Evolutionary conservation across 1,140 invertebrate genomes (phyloP).

Genomic region (Drosophila auraria): DNA sequence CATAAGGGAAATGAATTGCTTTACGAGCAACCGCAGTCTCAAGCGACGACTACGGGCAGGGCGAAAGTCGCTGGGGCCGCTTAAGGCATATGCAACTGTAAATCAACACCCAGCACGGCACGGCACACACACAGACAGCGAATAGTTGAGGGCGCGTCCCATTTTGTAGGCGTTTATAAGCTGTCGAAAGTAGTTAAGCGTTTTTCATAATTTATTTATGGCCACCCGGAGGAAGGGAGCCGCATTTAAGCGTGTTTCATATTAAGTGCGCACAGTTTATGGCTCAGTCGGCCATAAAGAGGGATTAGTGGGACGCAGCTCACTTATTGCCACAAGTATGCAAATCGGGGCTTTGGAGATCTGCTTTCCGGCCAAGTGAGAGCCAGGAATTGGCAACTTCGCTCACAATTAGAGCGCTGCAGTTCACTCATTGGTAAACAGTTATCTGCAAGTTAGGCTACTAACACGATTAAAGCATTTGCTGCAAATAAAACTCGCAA

Average conservation of each 20-base stretch:
- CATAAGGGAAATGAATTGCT: constrained; percentile 84
- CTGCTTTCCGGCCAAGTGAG: constrained; percentile 5
- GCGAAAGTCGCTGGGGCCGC: constrained; percentile 17
- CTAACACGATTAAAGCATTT: constrained; percentile 80
- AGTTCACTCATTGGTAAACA: constrained; percentile 71
- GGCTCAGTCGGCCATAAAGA: constrained; percentile 70
- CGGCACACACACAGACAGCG: constrained; percentile 28
- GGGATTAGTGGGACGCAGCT: constrained; percentile 63
- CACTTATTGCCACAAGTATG: constrained; percentile 59
- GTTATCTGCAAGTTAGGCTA: constrained; percentile 72
- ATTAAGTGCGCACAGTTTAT: constrained; percentile 80
- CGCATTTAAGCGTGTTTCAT: constrained; percentile 79
- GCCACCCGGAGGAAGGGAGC: constrained; percentile 49
- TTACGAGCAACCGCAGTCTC: constrained; percentile 74
- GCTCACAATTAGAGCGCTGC: constrained; percentile 68
- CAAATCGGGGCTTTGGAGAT: constrained; percentile 57
- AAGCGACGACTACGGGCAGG: constrained; percentile 28
- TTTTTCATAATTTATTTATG: constrained; percentile 84
- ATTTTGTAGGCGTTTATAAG: constrained; percentile 82
- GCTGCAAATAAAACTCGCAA: constrained; percentile 61
- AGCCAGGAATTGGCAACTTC: constrained; percentile 44
- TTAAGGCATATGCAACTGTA: constrained; percentile 80
- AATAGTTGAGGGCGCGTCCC: constrained; percentile 64
- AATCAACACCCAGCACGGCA: constrained; percentile 65
- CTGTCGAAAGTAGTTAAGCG: constrained; percentile 84